phyloP scores from a whole-genome alignment of 2,888 invertebrate genomes.

The Hypsopygia costalis region DNA sequence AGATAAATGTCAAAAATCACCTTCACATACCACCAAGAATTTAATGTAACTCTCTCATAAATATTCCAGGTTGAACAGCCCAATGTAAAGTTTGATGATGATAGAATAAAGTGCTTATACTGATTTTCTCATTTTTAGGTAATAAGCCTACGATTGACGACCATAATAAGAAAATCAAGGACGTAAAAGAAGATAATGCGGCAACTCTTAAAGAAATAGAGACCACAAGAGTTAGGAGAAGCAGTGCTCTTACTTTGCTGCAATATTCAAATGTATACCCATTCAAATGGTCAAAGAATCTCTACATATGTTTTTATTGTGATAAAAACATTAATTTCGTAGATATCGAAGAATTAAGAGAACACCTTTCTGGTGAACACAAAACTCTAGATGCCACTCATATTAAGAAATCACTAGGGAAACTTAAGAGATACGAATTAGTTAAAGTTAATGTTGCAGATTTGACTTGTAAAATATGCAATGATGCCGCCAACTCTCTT shows the following conservation, averaged over 20 bases:
- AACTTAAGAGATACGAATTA: background rate
- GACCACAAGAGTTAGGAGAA: constrained; percentile 1
- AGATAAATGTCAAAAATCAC: too few species aligned
- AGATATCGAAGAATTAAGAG: constrained; percentile 2
- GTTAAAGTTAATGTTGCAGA: background rate
- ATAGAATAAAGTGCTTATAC: background rate
- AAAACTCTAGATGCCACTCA: background rate
- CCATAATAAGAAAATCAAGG: background rate
- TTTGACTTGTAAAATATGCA: background rate
- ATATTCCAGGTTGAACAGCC: too few species aligned
- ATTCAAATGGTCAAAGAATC: constrained; percentile 2
- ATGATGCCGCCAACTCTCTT: background rate
- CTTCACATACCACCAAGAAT: too few species aligned
- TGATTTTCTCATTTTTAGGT: constrained; percentile 9
- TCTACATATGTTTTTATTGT: constrained; percentile 8
- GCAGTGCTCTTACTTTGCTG: constrained; percentile 1
- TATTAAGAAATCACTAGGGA: background rate
- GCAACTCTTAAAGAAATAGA: background rate
- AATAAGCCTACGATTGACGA: background rate
- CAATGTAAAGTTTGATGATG: too few species aligned
- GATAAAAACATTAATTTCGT: background rate
- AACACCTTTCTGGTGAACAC: background rate
- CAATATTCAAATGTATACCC: constrained; percentile 5
- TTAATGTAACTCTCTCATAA: too few species aligned
- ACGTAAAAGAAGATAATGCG: background rate